A percentile compares a stretch with the other conserved stretches of the same genome.
Evolutionary conservation across 2,888 invertebrate genomes (phyloP).

Genomic region (Pterobdella sp.): DNA sequence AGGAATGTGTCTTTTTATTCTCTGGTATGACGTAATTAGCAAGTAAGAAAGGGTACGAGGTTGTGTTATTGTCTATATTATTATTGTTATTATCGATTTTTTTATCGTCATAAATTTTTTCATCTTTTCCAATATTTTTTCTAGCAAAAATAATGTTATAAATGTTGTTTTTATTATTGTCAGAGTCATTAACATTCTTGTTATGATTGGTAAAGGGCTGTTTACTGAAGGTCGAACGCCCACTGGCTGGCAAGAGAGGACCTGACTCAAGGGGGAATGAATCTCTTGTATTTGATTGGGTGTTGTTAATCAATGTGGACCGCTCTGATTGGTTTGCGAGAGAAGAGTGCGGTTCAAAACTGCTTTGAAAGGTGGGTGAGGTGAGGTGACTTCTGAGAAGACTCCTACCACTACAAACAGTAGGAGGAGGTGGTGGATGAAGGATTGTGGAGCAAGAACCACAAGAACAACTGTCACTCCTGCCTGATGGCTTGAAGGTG

Average conservation of each 20-base stretch:
- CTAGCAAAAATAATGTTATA: no score
- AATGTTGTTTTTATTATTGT: no score
- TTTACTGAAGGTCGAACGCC: background rate
- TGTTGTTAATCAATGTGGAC: no score
- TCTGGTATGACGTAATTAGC: no score
- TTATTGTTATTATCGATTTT: no score
- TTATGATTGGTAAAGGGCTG: background rate
- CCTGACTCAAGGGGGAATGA: background rate
- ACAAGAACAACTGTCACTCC: constrained; percentile 5
- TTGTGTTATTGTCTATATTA: no score
- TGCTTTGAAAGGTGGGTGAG: background rate
- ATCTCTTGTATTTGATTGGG: background rate
- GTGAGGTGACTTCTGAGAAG: background rate
- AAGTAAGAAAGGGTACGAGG: no score
- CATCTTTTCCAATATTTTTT: no score
- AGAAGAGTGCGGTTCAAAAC: background rate
- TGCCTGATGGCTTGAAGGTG: constrained; percentile 6
- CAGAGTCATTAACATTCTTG: background rate
- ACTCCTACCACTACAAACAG: background rate
- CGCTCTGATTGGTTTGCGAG: background rate
- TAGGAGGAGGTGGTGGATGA: background rate
- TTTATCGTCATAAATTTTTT: no score
- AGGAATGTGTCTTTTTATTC: no score
- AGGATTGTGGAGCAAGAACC: background rate
- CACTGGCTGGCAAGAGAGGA: background rate